A percentile compares a stretch with the other conserved stretches of the same genome.
Evolutionary conservation across 2,888 invertebrate genomes (phyloP).

Genomic region (Cephus spinipes): DNA sequence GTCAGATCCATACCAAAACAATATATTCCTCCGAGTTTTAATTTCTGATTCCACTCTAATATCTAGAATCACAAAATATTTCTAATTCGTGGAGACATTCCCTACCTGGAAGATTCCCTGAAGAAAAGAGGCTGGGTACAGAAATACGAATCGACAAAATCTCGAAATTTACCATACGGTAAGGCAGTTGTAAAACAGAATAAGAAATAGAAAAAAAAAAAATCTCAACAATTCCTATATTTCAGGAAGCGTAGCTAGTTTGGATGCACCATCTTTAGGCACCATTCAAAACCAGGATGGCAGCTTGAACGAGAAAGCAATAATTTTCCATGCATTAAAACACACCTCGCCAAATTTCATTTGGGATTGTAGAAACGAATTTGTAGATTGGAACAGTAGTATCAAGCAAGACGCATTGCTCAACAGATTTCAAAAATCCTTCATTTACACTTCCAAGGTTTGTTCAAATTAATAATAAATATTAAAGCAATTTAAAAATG

Average conservation of each 20-base stretch:
- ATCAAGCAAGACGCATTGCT: slow-evolving; percentile 13
- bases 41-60: background rate
- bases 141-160: slow-evolving; percentile 21
- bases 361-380: slow-evolving; percentile 22
- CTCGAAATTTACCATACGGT: slow-evolving; percentile 20
- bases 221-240: background rate
- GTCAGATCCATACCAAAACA: background rate
- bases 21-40: background rate
- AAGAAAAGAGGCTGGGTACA: slow-evolving; percentile 20
- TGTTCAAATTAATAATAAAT: background rate
- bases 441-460: slow-evolving; percentile 20
- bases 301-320: slow-evolving; percentile 12
- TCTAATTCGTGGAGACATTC: slow-evolving; percentile 21
- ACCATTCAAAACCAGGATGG: slow-evolving; percentile 12
- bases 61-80: slow-evolving; percentile 19
- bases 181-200: background rate
- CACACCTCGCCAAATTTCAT: slow-evolving; percentile 21
- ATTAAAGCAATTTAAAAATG: background rate
- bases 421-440: slow-evolving; percentile 20
- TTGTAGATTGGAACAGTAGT: slow-evolving; percentile 18
- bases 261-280: slow-evolving; percentile 24
- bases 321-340: slow-evolving; percentile 15
- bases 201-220: background rate
- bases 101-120: slow-evolving; percentile 17
- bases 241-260: slow-evolving; percentile 22